phyloP scores from a whole-genome alignment of 2,888 invertebrate species.

The Erebia ligea region DNA sequence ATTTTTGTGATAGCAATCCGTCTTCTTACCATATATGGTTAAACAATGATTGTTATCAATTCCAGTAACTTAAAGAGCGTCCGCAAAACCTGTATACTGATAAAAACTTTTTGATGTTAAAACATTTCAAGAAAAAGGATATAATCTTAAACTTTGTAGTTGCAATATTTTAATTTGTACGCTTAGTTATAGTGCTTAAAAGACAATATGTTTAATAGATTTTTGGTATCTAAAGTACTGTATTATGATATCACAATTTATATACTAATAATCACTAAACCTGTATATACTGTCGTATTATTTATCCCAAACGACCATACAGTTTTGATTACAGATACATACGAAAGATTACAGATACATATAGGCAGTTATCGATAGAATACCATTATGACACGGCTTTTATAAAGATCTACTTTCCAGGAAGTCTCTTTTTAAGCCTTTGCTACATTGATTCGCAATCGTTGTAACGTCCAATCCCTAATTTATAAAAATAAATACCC shows the following conservation, averaged over 20 bases:
- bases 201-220: background rate
- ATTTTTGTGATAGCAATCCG: slow-evolving; percentile 14
- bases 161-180: background rate
- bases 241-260: background rate
- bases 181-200: background rate
- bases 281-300: too few species aligned
- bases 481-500: too few species aligned
- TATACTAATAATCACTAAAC: too few species aligned
- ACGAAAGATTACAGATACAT: too few species aligned
- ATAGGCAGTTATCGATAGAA: too few species aligned
- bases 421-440: too few species aligned
- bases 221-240: background rate
- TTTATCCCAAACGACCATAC: too few species aligned
- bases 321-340: too few species aligned
- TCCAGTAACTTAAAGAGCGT: slow-evolving; percentile 28
- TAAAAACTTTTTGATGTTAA: slow-evolving; percentile 22
- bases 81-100: slow-evolving; percentile 23
- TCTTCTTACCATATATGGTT: slow-evolving; percentile 23
- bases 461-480: too few species aligned
- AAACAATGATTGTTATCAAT: slow-evolving; percentile 32
- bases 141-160: slow-evolving; percentile 9
- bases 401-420: too few species aligned
- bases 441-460: too few species aligned
- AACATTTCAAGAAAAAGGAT: slow-evolving; percentile 19
- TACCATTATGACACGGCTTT: background rate